phyloP scores from a whole-genome alignment of 2,113 vertebrate genomes.

The Corythoichthys intestinalis region DNA sequence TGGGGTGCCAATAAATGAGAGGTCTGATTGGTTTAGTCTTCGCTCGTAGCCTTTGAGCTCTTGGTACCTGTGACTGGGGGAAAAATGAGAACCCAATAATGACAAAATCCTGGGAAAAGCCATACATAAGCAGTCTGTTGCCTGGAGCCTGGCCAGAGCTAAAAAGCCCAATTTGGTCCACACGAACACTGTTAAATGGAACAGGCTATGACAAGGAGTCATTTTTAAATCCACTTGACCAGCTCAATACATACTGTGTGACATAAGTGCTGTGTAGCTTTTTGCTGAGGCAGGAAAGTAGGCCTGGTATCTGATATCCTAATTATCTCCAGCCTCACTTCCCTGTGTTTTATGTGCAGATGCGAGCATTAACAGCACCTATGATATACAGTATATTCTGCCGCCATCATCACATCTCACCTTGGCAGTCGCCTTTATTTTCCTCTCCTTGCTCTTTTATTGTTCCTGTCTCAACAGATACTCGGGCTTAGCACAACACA shows the following conservation, averaged over 20 bases:
- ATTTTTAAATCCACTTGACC: constrained; percentile 61
- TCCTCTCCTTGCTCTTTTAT: constrained; percentile 52
- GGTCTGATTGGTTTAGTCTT: constrained; percentile 68
- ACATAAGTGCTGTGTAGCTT: constrained; percentile 43
- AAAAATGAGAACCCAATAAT: constrained; percentile 51
- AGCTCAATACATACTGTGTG: constrained; percentile 39
- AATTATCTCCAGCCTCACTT: constrained; percentile 45
- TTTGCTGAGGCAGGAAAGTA: constrained; percentile 60
- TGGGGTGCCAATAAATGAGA: constrained; percentile 69
- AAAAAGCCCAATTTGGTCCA: constrained; percentile 55
- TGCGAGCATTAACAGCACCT: constrained; percentile 30
- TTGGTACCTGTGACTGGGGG: constrained; percentile 35
- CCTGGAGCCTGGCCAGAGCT: constrained; percentile 60
- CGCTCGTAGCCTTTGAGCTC: constrained; percentile 61
- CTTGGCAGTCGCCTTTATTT: constrained; percentile 28
- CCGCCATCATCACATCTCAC: constrained; percentile 47
- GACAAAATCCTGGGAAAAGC: constrained; percentile 51
- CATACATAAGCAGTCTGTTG: constrained; percentile 54
- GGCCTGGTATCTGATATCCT: constrained; percentile 42
- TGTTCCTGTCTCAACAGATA: constrained; percentile 57
- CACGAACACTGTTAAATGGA: constrained; percentile 55
- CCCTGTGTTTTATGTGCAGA: constrained; percentile 48
- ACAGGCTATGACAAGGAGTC: constrained; percentile 47
- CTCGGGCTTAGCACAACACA: constrained; percentile 64
- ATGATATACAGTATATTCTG: constrained; percentile 37